Evolutionary conservation across 2,797 vertebrate genomes (phyloP).

Genomic region (Poeciliopsis paucimaculata): DNA sequence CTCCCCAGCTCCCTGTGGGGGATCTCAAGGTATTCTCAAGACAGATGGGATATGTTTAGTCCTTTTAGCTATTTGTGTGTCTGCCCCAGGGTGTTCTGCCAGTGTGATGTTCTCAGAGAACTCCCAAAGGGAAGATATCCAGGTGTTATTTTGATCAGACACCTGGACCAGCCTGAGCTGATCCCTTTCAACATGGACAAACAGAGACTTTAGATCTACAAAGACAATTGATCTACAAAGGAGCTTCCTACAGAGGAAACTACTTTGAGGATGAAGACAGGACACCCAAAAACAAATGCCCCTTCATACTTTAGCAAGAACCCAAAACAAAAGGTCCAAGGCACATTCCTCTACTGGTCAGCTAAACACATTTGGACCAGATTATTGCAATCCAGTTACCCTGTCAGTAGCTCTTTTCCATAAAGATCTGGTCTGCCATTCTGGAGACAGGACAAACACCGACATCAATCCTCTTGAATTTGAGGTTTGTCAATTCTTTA

Average conservation of each 20-base stretch:
- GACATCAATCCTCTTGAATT: neutral
- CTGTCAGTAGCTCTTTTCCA: neutral
- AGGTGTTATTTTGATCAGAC: neutral
- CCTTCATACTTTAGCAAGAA: too few relatives aligned
- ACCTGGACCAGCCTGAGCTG: neutral
- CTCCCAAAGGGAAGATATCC: neutral
- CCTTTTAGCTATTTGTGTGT: neutral
- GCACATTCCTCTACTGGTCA: too few relatives aligned
- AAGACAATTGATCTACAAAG: neutral
- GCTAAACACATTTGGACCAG: too few relatives aligned
- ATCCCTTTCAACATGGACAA: neutral
- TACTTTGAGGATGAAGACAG: neutral
- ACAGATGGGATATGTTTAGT: neutral
- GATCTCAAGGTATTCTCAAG: neutral
- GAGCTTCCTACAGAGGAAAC: neutral
- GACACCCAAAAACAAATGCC: too few relatives aligned
- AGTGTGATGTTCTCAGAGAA: neutral
- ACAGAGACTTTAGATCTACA: neutral
- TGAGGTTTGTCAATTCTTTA: neutral
- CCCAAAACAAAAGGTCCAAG: too few relatives aligned
- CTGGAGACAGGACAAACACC: neutral
- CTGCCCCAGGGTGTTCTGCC: neutral
- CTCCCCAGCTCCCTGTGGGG: neutral
- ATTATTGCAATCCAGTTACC: too few relatives aligned
- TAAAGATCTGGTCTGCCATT: neutral